Base-by-base conservation (phyloP, 2,113 vertebrate species). In the Sarotherodon lohbergeri region DNA sequence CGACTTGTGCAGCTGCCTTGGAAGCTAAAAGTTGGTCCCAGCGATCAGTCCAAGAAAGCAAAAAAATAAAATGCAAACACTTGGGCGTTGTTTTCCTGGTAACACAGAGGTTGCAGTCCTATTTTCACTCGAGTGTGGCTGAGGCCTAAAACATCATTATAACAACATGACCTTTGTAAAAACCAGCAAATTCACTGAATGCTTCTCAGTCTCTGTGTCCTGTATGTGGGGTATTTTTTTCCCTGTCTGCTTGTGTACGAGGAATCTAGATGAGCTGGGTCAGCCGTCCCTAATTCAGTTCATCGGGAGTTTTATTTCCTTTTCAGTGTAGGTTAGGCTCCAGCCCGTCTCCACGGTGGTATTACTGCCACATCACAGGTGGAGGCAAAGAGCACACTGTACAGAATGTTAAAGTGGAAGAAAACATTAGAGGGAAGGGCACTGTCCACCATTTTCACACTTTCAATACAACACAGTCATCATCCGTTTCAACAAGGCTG, bases 361-460 rank as follows among this genome's bases (percentile, higher is more conserved):
- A 95, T 94, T 93, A 86, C 86, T 91, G 91, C 89, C 86, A 85
- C 89, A 87, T 91, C 95, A 95, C 95, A 96, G 92, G 94, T 96
- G 93, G 84, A 91, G 54, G 68, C 80, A 88, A 83, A 89, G 80
- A 90, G 82, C 89, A 91, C 34, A 90, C 85, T 92, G 91, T 66
- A 32, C 78, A 43, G 90, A 90, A 91, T 92, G 87, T 50, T 84
- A 81, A 92, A 78, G 82, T 19, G 61, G 46, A 52, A 7, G 2
- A 61, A 32, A 48, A 80, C 32, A 12, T 80, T 29, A 11, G 80
- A 59, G 54, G 83, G 81, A 79, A 78, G 84, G 71, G 81, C 56
- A 66, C 46, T 9, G 82, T 82, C 86, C 71, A 91, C 81, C n/a
- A 86, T 81, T 46, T 56, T 43, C 39, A 55, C 34, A 80, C 86